phyloP scores from a whole-genome alignment of 2,888 invertebrate species.

The Alentia gelatinosa region DNA sequence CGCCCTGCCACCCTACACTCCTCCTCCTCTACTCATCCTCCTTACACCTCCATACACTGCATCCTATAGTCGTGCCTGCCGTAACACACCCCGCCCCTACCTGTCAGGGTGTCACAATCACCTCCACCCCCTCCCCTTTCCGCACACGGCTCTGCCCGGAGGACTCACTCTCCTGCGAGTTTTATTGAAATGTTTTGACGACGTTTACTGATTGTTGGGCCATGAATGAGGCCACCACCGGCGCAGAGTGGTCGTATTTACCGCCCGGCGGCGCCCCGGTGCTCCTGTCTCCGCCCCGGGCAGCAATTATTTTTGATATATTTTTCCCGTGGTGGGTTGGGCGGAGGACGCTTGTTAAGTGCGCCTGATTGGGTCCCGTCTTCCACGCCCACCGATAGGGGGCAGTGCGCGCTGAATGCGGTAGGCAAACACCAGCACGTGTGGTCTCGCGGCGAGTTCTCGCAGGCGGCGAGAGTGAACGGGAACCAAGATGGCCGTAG shows the following conservation, averaged over 20 bases:
- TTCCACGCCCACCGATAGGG: background rate
- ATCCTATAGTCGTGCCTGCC: too few species aligned
- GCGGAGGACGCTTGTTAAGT: background rate
- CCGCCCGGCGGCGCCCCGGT: background rate
- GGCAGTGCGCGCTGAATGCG: background rate
- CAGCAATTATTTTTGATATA: constrained; percentile 7
- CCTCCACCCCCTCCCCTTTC: too few species aligned
- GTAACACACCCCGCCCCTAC: too few species aligned
- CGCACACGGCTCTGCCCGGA: background rate
- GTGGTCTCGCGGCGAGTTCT: background rate
- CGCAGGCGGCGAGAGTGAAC: background rate
- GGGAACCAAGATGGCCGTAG: background rate
- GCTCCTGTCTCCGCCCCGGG: background rate
- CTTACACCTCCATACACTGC: too few species aligned
- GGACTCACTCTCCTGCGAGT: background rate
- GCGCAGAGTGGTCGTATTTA: background rate
- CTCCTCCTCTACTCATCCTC: too few species aligned
- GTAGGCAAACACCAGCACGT: constrained; percentile 7
- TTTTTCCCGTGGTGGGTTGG: background rate
- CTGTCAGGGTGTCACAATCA: too few species aligned
- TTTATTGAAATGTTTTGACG: background rate
- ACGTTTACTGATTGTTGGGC: background rate
- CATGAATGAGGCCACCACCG: background rate
- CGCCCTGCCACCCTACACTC: too few species aligned
- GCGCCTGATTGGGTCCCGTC: background rate